Evolutionary conservation across 2,888 invertebrate species (phyloP).

Genomic region (Lasioglossum leucozonium): DNA sequence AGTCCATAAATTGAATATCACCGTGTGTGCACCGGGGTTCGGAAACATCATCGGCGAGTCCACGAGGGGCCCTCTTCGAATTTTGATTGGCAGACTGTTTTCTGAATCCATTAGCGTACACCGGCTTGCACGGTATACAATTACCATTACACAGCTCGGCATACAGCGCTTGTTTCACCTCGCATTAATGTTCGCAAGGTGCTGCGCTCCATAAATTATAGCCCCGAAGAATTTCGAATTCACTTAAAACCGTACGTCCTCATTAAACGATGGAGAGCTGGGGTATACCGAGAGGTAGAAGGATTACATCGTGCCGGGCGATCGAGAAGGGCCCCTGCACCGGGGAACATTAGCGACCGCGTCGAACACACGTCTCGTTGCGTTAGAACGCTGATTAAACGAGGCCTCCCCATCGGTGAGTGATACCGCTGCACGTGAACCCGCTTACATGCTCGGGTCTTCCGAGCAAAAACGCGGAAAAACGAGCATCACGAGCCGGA

Average conservation of each 20-base stretch:
- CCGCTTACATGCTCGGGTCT: slow-evolving; percentile 1
- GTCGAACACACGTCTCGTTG: slow-evolving; percentile 4
- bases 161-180: slow-evolving; percentile 7
- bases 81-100: slow-evolving; percentile 14
- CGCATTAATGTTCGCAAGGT: slow-evolving; percentile 14
- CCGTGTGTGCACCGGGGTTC: not conserved
- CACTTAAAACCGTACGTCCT: slow-evolving; percentile 11
- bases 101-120: slow-evolving; percentile 11
- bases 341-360: slow-evolving; percentile 15
- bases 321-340: not conserved
- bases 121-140: slow-evolving; percentile 7
- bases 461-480: slow-evolving; percentile 33
- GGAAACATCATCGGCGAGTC: slow-evolving; percentile 3
- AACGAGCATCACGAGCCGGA: slow-evolving; percentile 28
- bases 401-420: slow-evolving; percentile 6
- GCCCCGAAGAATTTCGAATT: slow-evolving; percentile 15
- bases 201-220: slow-evolving; percentile 14
- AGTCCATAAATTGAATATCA: slow-evolving; percentile 6
- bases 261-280: slow-evolving; percentile 2
- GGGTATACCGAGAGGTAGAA: not conserved
- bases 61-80: not conserved
- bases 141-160: slow-evolving; percentile 9
- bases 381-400: slow-evolving; percentile 18
- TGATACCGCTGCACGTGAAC: slow-evolving; percentile 23
- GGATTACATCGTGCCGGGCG: not conserved